Percentiles rank a stretch among this genome's conserved stretches.
Evolutionary conservation across 2,113 vertebrate genomes (phyloP).

Genomic region (Cricetomys ansorgei): DNA sequence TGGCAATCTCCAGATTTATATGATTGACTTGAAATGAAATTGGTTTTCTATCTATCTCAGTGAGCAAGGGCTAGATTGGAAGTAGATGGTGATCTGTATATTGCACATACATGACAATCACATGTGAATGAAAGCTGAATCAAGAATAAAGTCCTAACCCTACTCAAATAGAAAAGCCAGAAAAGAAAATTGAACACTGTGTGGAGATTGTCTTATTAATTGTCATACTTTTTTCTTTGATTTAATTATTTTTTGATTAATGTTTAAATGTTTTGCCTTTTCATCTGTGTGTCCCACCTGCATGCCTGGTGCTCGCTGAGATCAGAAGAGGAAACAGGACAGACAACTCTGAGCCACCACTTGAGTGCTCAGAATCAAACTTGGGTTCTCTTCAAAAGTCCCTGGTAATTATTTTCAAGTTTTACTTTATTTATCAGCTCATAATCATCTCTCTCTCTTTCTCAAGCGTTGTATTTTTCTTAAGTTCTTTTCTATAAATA

Average conservation of each 20-base stretch:
- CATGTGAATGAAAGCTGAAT: constrained; percentile 33
- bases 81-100: neutral
- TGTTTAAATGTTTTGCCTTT: neutral
- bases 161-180: neutral
- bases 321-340: neutral
- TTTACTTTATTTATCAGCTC: neutral
- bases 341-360: neutral
- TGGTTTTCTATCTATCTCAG: neutral
- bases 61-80: neutral
- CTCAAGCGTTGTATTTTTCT: neutral
- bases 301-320: neutral
- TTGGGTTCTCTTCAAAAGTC: no score
- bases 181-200: neutral
- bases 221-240: neutral
- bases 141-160: constrained; percentile 16
- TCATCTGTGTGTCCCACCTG: neutral
- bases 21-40: no score
- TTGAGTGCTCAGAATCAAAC: neutral
- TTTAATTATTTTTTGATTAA: neutral
- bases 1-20: neutral
- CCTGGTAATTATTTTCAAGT: neutral
- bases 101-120: neutral
- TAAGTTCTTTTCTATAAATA: constrained; percentile 62
- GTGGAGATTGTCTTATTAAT: neutral
- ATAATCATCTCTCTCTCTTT: constrained; percentile 55